Evolutionary conservation across 2,113 vertebrate species (phyloP).

Genomic region (Ramphastos sulfuratus): DNA sequence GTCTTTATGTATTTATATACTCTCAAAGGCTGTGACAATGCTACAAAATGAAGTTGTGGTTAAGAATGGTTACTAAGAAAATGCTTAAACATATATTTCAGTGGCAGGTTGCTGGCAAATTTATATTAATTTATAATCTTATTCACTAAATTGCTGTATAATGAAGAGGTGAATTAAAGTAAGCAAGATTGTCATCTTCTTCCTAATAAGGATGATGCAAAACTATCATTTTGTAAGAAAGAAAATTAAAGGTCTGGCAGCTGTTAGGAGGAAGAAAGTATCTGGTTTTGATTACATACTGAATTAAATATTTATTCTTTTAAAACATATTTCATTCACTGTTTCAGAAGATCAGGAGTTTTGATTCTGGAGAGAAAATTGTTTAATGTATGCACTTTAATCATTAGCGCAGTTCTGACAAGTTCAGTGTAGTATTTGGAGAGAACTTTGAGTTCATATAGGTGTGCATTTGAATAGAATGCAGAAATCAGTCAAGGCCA

Average conservation of each 20-base stretch:
- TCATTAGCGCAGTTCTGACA: neutral
- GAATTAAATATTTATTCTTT: neutral
- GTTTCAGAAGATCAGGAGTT: neutral
- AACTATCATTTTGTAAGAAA: neutral
- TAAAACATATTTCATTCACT: neutral
- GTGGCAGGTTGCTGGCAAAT: neutral
- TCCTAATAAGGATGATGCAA: neutral
- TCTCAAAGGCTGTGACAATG: neutral
- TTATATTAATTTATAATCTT: neutral
- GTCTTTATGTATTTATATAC: neutral
- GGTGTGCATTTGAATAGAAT: neutral
- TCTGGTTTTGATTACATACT: neutral
- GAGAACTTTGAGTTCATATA: neutral
- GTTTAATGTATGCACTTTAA: neutral
- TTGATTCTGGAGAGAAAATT: neutral
- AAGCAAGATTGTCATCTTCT: neutral
- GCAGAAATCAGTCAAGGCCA: accelerated
- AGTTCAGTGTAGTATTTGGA: neutral
- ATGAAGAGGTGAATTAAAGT: neutral
- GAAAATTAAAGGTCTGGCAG: neutral
- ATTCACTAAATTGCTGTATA: neutral
- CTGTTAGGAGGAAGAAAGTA: neutral
- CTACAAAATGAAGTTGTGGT: neutral
- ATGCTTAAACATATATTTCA: neutral
- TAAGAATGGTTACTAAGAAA: neutral